These are phyloP conservation scores for Heliconius hortense DNA, from an alignment of 2,888 invertebrate species.

Conservation along the genomic window DNA sequence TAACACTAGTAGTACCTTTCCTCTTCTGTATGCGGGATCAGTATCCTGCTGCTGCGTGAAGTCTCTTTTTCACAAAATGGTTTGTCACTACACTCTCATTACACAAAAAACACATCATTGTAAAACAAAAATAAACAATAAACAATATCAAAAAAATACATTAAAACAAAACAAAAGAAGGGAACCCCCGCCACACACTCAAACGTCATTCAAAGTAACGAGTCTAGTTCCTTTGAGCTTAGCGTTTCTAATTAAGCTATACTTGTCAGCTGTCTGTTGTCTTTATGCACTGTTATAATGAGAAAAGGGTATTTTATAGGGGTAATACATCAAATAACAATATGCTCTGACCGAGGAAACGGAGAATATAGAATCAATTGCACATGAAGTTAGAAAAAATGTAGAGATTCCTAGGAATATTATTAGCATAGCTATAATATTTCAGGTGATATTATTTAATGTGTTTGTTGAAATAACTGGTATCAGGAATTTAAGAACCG, in stretches of 20 bases:
- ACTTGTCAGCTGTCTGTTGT: constrained; percentile 20
- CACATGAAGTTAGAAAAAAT: no score
- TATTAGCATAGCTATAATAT: no score
- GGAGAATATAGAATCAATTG: neutral
- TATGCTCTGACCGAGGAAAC: neutral
- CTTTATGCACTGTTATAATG: constrained; percentile 18
- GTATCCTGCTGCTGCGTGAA: no score
- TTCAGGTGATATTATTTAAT: no score
- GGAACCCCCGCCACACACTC: constrained; percentile 27
- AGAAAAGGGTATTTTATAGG: constrained; percentile 17
- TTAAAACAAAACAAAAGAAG: constrained; percentile 13
- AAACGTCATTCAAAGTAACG: constrained; percentile 24
- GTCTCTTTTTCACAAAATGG: neutral
- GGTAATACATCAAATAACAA: constrained; percentile 15
- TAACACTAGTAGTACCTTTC: no score
- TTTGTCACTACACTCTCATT: neutral
- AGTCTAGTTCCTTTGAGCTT: constrained; percentile 34
- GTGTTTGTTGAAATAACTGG: no score
- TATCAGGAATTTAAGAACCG: no score
- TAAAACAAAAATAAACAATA: neutral
- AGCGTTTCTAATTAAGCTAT: constrained; percentile 28
- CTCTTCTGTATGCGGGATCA: neutral
- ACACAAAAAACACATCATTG: neutral
- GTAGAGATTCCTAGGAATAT: no score
- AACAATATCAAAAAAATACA: constrained; percentile 23